These are phyloP conservation scores for Pteronotus mesoamericanus DNA, from an alignment of 2,797 vertebrate genomes.

Conservation along the genomic window DNA sequence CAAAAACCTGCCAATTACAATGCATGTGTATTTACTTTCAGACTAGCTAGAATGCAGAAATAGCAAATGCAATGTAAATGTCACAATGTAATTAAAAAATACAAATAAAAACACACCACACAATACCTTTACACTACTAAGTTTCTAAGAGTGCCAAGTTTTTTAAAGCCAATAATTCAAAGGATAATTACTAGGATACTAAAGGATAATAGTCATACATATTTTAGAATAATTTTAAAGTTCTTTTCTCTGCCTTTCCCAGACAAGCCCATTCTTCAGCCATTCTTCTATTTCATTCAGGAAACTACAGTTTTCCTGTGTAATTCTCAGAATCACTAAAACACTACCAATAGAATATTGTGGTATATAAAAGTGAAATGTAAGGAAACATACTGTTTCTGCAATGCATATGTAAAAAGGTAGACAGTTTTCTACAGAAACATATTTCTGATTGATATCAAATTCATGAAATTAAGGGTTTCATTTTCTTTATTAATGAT, in stretches of 20 bases:
- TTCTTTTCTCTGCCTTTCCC: neutral
- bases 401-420: neutral
- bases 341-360: neutral
- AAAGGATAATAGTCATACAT: neutral
- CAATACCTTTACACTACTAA: neutral
- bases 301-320: neutral
- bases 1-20: neutral
- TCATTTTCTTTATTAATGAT: neutral
- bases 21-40: neutral
- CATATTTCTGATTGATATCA: neutral
- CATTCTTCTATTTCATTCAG: neutral
- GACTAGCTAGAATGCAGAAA: conserved; percentile 1
- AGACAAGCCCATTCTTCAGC: neutral
- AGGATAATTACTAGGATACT: too few species aligned
- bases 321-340: neutral
- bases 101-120: conserved; percentile 11
- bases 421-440: neutral
- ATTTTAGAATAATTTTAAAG: conserved; percentile 11
- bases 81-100: neutral
- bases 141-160: neutral
- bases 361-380: neutral
- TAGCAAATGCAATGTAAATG: neutral
- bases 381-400: neutral
- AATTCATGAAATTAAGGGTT: neutral
- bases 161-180: neutral